phyloP scores from a whole-genome alignment of 2,888 invertebrate species.

The Mimachlamys varia region DNA sequence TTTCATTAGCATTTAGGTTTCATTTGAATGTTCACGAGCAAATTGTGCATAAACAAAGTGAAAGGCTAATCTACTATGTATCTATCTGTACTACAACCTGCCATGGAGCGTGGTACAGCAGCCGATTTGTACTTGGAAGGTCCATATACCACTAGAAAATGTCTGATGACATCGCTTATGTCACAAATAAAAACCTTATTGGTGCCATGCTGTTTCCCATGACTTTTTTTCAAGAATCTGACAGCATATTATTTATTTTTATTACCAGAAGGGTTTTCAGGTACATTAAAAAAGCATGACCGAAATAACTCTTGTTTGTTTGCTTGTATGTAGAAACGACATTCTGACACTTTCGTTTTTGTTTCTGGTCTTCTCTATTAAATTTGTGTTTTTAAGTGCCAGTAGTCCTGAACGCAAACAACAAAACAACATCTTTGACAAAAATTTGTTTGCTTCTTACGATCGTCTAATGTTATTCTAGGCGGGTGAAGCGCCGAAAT shows the following conservation, averaged over 20 bases:
- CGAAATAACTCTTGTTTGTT: too few relatives aligned
- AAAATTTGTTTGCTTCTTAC: too few relatives aligned
- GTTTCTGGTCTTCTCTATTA: too few relatives aligned
- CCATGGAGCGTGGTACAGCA: background rate
- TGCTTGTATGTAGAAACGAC: too few relatives aligned
- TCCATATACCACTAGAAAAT: background rate
- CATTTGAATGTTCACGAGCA: background rate
- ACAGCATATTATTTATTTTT: background rate
- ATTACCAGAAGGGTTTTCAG: too few relatives aligned
- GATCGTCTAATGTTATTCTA: too few relatives aligned
- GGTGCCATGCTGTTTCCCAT: background rate
- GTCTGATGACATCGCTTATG: background rate
- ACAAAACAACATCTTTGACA: too few relatives aligned
- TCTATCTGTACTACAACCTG: background rate
- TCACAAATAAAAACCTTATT: background rate
- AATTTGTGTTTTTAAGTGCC: too few relatives aligned
- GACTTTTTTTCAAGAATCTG: background rate
- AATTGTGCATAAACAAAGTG: background rate
- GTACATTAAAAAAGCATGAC: too few relatives aligned
- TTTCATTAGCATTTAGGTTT: slow-evolving; percentile 2
- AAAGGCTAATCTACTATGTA: background rate
- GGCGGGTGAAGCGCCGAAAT: too few relatives aligned
- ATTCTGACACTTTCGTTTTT: too few relatives aligned
- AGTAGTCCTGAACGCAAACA: too few relatives aligned
- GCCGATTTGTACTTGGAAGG: background rate